Evolutionary conservation across 2,113 vertebrate species (phyloP), one percentile per base, ranked within the genome.

Genomic region (Labeo catla): DNA sequence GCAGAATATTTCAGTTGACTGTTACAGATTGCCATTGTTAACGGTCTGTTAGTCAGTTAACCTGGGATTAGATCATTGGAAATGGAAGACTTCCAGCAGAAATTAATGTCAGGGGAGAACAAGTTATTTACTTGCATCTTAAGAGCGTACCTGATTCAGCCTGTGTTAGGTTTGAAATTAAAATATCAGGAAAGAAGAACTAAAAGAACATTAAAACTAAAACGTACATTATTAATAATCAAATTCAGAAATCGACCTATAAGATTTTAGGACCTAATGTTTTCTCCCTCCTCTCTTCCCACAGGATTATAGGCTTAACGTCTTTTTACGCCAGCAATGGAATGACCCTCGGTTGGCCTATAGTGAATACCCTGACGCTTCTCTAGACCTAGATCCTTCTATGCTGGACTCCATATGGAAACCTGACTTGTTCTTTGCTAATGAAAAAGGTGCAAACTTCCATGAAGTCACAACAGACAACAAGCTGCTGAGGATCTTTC

Each of bases 361-460:
- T 91, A 94, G 87, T 0, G 97, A 99, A 90, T 98, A 98, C 91
- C 97, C 97, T 0, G 97, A 98, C 0, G 95, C 96, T 90, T 98
- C 96, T 1, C 93, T 98, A 0, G 97, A 98, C 92, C 93, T 98
- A 0, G 96, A 98, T 85, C 97, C 97, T 9, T 98, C 97, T 87
- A 98, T 98, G 96, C 91, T 98, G 0, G 97, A 98, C 92, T 98
- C 97, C 74, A 98, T 98, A 93, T 98, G 97, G 97, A 98, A 98
- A 91, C 97, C 97, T 4, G 97, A 98, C 86, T 89, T 98, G 85
- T 98, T 98, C 95, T 98, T 98, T 0, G 97, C 97, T 89, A 98
- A 98, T 0, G 97, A 99, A 90, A 99, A 99, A 91, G 97, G 97
- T 68, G 97, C 97, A 91, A 97, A 95, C 88, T 99, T 99, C 93